Base-by-base conservation (phyloP, 2,113 vertebrate species). In the Ursus arctos region DNA sequence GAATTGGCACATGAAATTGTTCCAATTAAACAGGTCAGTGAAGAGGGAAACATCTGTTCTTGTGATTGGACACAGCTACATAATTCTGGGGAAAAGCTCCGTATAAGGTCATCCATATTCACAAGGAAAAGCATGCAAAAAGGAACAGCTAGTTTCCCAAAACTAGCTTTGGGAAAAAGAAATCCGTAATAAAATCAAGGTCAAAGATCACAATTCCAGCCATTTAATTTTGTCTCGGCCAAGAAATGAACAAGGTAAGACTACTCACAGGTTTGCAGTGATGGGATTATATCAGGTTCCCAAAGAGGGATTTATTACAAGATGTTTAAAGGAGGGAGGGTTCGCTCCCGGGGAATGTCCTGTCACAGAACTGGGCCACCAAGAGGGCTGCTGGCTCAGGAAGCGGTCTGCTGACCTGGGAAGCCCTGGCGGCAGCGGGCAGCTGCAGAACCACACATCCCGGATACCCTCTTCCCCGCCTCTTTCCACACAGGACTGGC, bases 151-250 rank as follows among this genome's bases (percentile, higher is more conserved):
- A 82, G 36, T 85, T 43, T 43, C 43, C 96, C 57, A 95, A 88
- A 95, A 74, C 16, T 88, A 83, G 57, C 49, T 74, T 77, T 92
- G 49, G 55, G 63, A 26, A 74, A 89, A 92, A 83, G 47, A 63
- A 49, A 69, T 80, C 22, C 15, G 43, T 72, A 43, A 26, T 82
- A 67, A 96, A 96, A 51, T 69, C 83, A 67, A 95, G 28, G 26
- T 86, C 19, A 79, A 90, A 72, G 43, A 47, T 82, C 43, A 94
- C 82, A 92, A 84, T 76, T 76, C 13, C 26, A 77, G n/a, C 61
- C 36, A 61, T 93, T 88, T 86, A 53, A 31, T 71, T 97, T 90
- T 74, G n/a, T 94, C 85, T 67, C 28, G 31, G 16, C 83, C 57
- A 81, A 43, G 22, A 88, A n/a, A 65, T 47, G 28, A 72, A 31